Evolutionary conservation across 2,113 vertebrate species (phyloP).

Genomic region (Crypturellus undulatus): DNA sequence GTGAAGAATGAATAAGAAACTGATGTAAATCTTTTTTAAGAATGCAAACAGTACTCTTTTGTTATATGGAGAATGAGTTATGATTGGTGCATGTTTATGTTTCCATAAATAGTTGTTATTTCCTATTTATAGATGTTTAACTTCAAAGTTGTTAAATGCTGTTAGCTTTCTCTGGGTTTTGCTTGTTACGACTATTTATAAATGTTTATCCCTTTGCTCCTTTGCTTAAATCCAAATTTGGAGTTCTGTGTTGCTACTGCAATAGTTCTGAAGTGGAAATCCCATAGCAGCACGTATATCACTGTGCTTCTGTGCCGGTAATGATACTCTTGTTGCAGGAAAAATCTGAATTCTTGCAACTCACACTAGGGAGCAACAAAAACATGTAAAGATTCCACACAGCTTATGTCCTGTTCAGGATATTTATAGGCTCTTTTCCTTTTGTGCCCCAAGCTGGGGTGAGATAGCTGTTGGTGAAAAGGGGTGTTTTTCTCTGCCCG

Average conservation of each 20-base stretch:
- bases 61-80: background rate
- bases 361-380: background rate
- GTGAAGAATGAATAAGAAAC: background rate
- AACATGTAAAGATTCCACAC: background rate
- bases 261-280: background rate
- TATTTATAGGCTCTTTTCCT: background rate
- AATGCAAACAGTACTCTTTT: background rate
- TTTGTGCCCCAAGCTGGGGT: background rate
- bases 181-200: constrained; percentile 1
- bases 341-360: background rate
- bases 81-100: background rate
- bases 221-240: background rate
- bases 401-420: background rate
- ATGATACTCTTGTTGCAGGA: background rate
- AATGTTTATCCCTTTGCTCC: background rate
- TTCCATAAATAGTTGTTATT: background rate
- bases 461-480: rapidly evolving
- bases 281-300: background rate
- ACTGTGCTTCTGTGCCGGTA: background rate
- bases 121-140: constrained; percentile 24
- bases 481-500: background rate
- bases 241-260: background rate
- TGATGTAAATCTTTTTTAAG: background rate
- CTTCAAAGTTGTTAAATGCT: background rate
- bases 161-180: constrained; percentile 1